Evolutionary conservation across 2,113 vertebrate species (phyloP), one percentile per base, ranked within the genome.

Genomic region (Sceloporus undulatus): DNA sequence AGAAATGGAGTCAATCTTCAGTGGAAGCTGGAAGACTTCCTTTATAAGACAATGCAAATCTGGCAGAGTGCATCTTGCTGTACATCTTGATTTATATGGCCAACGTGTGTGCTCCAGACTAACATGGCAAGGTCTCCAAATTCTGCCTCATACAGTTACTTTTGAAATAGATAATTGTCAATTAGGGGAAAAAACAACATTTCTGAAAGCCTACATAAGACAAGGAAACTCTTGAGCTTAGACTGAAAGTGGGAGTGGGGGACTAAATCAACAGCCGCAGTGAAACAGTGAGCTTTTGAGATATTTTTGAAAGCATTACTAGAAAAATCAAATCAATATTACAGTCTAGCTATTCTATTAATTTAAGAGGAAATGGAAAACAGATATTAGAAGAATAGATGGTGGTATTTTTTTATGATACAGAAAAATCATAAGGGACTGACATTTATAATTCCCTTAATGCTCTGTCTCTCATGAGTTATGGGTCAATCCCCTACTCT

Each of bases 291-390:
- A 73, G 56, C 68, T 79, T 48, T 84, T 91, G 52, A 59, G 68
- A 85, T 79, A 92, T 62, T 62, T 62, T 62, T 62, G 59, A 62
- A 90, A 87, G 74, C 27, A 5, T 34, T 34, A 40, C 38, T 65
- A 85, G 87, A 90, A 94, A 92, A 38, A 90, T 52, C 21, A 85
- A 79, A 86, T 85, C 4, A 7, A 76, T 40, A 38, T 86, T 89
- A 87, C 16, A 48, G 91, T 89, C 66, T 54, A 89, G 90, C 89
- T 88, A 89, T 91, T 90, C 87, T 90, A 92, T 87, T 94, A 91
- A 92, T 92, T 92, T 93, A 90, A 91, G 89, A 94, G 62, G 83
- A 94, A 94, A 95, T 73, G 83, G 85, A 95, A 95, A 92, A 75
- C 74, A 93, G 87, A 90, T 91, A 92, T 83, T 92, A 94, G 91